These are phyloP conservation scores for Aegotheles bennettii DNA, from an alignment of 2,113 vertebrate genomes.

Conservation along the genomic window DNA sequence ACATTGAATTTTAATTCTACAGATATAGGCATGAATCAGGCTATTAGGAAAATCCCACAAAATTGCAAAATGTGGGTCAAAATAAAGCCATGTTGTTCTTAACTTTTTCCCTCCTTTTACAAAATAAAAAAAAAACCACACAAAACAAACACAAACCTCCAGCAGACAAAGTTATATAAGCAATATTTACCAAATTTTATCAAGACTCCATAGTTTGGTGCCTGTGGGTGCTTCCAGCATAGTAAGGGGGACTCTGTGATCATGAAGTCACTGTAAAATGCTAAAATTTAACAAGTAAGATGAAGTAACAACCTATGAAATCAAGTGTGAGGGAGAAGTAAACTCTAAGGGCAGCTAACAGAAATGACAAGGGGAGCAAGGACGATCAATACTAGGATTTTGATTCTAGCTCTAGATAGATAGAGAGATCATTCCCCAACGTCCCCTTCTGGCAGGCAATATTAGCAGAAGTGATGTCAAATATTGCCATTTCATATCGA, in stretches of 20 bases:
- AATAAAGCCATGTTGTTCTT: not conserved
- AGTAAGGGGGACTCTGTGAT: not conserved
- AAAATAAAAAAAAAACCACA: too few species aligned
- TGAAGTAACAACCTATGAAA: not conserved
- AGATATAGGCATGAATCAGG: not conserved
- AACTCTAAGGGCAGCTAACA: not conserved
- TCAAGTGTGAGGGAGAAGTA: not conserved
- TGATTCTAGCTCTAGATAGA: not conserved
- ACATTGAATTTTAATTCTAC: not conserved
- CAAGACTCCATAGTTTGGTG: not conserved
- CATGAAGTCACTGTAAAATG: not conserved
- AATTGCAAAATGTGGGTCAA: not conserved
- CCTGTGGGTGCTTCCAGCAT: not conserved
- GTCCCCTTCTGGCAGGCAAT: constrained; percentile 37
- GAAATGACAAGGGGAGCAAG: not conserved
- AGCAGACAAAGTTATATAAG: not conserved
- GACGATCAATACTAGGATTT: constrained; percentile 46
- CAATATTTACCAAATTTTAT: not conserved
- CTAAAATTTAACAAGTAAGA: not conserved
- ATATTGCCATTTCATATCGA: constrained; percentile 54
- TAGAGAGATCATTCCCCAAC: constrained; percentile 18
- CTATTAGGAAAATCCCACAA: not conserved
- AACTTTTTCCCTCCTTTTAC: not conserved
- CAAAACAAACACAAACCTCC: not conserved
- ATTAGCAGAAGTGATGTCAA: constrained; percentile 56